Evolutionary conservation across 2,888 invertebrate genomes (phyloP), one percentile per base, ranked within the genome.

Genomic region (Zeuzera pyrina): DNA sequence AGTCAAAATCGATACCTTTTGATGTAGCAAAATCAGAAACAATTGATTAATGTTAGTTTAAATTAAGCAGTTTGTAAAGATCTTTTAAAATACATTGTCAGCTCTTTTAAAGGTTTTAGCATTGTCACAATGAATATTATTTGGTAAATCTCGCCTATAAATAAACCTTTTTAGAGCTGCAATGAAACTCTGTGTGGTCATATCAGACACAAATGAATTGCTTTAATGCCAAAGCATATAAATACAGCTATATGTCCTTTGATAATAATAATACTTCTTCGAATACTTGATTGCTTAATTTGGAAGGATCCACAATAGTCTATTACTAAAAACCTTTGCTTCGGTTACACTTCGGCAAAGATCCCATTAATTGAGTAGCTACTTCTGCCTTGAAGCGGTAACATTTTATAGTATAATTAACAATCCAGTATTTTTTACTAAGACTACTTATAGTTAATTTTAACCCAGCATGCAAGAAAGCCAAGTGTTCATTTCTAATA

Each of bases 1-100:
- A 54, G n/a, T 49, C 31, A 45, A 56, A 57, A 3, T 33, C 3
- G 14, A 47, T 40, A 14, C 34, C 36, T 33, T n/a, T 10, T 1
- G 32, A 23, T 12, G 24, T 7, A 10, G 15, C 24, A 6, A 12
- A 6, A 7, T 32, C n/a, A n/a, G n/a, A 22, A 11, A 38, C 31
- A 15, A 21, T 19, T 10, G 21, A 22, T 24, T 33, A 34, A 16
- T 39, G 39, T 1, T 29, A 29, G 14, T 19, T 16, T 4, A 34
- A 35, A 24, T 14, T 13, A 6, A 30, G 30, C 6, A 36, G 16
- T 12, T 31, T 15, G 21, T 39, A 32, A 10, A 42, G 31, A 12
- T 39, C 33, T 23, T 10, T 10, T 23, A 38, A n/a, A n/a, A 26
- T 15, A 30, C 22, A 19, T 7, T 35, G 26, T 31, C 22, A 30